Evolutionary conservation across 2,113 vertebrate genomes (phyloP), one percentile per base, ranked within the genome.

Genomic region (Pagrus major): DNA sequence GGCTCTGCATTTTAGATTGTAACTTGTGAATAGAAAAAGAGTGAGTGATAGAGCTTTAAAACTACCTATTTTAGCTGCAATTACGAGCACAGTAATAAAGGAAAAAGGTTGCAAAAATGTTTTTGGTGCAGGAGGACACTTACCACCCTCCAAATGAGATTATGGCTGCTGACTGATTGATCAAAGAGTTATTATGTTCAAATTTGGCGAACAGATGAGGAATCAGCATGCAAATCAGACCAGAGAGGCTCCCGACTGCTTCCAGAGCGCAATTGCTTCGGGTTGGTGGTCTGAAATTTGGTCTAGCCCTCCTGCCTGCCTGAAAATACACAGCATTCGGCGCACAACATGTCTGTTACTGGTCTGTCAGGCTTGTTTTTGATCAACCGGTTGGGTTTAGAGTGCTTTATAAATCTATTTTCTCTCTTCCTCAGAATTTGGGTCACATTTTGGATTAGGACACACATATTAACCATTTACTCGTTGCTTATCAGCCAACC

Each of bases 181-280:
- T 73, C 54, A 83, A 69, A 83, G 46, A 71, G 55, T 58, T 80
- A 68, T 72, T 78, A 65, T 69, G 56, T 75, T 84, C 49, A 49
- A 70, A 56, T 83, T 56, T 80, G 61, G 49, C 21, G 41, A 76
- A 71, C 47, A 79, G 72, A 80, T 71, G 65, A 71, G 67, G 54
- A 84, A 86, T 49, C 73, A 82, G 78, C 76, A 74, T 60, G 76
- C 54, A 89, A 88, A 86, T 84, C 74, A 55, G 51, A 21, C 49
- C 64, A 78, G 25, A 81, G 60, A 81, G 56, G 41, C 76, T 82
- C 47, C 77, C 52, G 23, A 80, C 76, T 39, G 83, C 60, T 76
- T 64, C 42, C 44, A 73, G 51, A 80, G 29, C 56, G 69, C 25
- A 42, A 65, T 83, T 49, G 54, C 51, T 51, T 64, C 65, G 67